Percentiles rank a stretch among this genome's conserved stretches.
Evolutionary conservation across 2,113 vertebrate species (phyloP).

Genomic region (Epinephelus cyanopodus): DNA sequence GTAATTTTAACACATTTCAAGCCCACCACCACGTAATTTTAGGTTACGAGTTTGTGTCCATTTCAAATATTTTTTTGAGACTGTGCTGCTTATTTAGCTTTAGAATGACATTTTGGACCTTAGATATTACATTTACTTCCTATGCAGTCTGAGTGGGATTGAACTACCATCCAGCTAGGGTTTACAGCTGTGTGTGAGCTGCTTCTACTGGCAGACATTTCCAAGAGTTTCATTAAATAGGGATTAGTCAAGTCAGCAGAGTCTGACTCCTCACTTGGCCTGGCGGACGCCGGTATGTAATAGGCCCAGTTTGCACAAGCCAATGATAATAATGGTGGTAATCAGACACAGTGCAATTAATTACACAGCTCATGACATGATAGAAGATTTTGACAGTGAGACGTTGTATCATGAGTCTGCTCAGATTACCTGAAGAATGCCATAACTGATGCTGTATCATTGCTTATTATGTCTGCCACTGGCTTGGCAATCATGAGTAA

Average conservation of each 20-base stretch:
- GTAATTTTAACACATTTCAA: too few species aligned
- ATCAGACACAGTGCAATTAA: constrained; percentile 30
- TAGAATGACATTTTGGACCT: background rate
- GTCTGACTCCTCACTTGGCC: background rate
- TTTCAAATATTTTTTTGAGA: too few species aligned
- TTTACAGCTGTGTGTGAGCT: constrained; percentile 11
- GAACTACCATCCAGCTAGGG: background rate
- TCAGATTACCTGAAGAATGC: constrained; percentile 34
- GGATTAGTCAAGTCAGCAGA: constrained; percentile 19
- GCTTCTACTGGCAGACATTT: constrained; percentile 3
- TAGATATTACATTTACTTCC: background rate
- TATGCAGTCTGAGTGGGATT: background rate
- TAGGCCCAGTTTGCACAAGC: background rate
- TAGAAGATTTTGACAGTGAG: constrained; percentile 8
- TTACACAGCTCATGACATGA: constrained; percentile 6
- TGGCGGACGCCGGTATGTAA: constrained; percentile 1
- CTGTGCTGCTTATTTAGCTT: too few species aligned
- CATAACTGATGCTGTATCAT: constrained; percentile 7
- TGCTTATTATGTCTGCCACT: background rate
- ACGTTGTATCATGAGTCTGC: constrained; percentile 12
- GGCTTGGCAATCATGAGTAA: background rate
- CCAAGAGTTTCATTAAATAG: constrained; percentile 37
- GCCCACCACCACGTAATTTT: too few species aligned
- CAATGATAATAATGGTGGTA: background rate
- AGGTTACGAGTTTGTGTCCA: too few species aligned